phyloP scores from a whole-genome alignment of 2,113 vertebrate species.

The Diadophis punctatus region DNA sequence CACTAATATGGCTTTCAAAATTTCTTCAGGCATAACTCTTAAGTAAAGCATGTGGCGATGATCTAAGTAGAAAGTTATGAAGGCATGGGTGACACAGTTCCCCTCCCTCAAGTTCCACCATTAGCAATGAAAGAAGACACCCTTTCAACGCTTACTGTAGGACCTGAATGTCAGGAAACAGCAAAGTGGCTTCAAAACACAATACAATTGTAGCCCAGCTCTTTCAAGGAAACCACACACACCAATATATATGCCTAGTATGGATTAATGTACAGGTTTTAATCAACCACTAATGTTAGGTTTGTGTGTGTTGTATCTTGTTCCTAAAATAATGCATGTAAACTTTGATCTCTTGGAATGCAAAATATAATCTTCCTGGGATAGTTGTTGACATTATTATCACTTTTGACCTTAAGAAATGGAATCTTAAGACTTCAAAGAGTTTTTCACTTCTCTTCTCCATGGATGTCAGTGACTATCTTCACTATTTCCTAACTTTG shows the following conservation, averaged over 20 bases:
- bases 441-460: not conserved
- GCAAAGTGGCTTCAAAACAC: not conserved
- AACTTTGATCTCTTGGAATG: not conserved
- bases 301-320: not conserved
- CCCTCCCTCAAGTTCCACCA: not conserved
- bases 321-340: not conserved
- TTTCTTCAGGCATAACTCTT: not conserved
- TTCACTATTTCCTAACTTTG: not conserved
- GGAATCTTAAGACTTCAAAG: not conserved
- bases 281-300: not conserved
- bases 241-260: not conserved
- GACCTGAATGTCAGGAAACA: not conserved
- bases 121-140: not conserved
- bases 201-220: not conserved
- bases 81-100: not conserved
- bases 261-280: not conserved
- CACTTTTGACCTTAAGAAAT: not conserved
- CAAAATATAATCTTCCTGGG: not conserved
- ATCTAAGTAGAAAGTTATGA: not conserved
- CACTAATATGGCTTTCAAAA: not conserved
- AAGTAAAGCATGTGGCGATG: not conserved
- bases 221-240: not conserved
- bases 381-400: not conserved
- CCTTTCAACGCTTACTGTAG: not conserved
- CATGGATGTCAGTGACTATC: not conserved